Base-by-base conservation (phyloP, 2,797 vertebrate genomes). In the Gephyroberyx darwinii region DNA sequence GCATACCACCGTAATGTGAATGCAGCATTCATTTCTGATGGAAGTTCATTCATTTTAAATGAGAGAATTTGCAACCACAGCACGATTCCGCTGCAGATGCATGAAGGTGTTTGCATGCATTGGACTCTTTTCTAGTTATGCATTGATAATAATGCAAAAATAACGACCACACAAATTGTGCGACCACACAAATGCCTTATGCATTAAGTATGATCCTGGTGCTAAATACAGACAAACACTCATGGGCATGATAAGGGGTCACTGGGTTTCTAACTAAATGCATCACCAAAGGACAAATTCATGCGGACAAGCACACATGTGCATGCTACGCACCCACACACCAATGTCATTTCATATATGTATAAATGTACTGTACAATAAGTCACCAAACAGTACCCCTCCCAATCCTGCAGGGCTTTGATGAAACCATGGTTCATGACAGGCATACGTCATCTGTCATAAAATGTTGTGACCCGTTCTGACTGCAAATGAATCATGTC, bases 401-500 rank as follows among this genome's bases (percentile, higher is more conserved):
- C 52, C 16, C 6, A 0, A 31, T 51, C 48, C 58, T 41, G 30
- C 53, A 5, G 65, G 54, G 63, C 59, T 70, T 39, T 22, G 26
- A 67, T 61, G 48, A 47, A 77, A 41, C 53, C 60, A 45, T 50
- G 37, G 59, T 74, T 69, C 26, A 17, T 56, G 73, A 80, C 43
- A 61, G 20, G 19, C 33, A 59, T 51, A 72, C 64, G 51, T 73
- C 79, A 75, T 66, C 75, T 19, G 59, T 35, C 22, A 1, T 30
- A 58, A 74, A 39, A 76, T 2, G 53, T 17, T 2, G 5, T 70
- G 66, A 84, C 77, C 73, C 26, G 73, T 57, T 71, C 66, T 51
- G 50, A 58, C 67, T 73, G 13, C 37, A 65, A 71, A 82, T 77
- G 31, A 84, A 78, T 77, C 69, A 77, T 20, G 37, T 62, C 60